Percentiles rank a stretch among this genome's conserved stretches.
phyloP scores from a whole-genome alignment of 2,888 invertebrate genomes.

The Drosophila kambysellisi region DNA sequence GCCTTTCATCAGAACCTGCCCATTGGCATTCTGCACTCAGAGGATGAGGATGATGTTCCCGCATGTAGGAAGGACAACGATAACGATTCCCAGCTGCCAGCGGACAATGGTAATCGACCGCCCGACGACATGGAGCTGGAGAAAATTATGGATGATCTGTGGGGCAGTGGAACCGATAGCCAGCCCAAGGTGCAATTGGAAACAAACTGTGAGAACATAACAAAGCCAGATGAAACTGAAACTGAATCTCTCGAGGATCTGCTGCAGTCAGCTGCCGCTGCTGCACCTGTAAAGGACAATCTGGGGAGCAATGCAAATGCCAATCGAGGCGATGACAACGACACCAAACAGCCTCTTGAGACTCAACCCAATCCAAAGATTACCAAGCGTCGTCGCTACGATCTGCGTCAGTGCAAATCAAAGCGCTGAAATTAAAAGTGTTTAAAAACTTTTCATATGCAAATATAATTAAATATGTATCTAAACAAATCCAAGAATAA shows the following conservation, averaged over 20 bases:
- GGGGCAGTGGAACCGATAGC: conserved; percentile 13
- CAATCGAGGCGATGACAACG: neutral
- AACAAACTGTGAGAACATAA: neutral
- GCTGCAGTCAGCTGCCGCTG: conserved; percentile 6
- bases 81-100: neutral
- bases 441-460: neutral
- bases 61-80: neutral
- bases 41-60: conserved; percentile 44
- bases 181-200: neutral
- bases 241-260: neutral
- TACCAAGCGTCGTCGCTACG: conserved; percentile 52
- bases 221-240: neutral
- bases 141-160: conserved; percentile 55
- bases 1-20: conserved; percentile 66
- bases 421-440: neutral
- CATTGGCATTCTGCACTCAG: conserved; percentile 53
- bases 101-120: neutral
- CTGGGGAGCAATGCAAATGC: neutral
- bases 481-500: neutral
- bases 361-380: neutral
- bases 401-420: conserved; percentile 52
- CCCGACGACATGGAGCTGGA: conserved; percentile 48
- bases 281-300: neutral
- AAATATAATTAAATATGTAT: neutral
- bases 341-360: conserved; percentile 19